Conservation (phyloP, 2,113 vertebrate genomes). For the Tragelaphus strepsiceros region DNA sequence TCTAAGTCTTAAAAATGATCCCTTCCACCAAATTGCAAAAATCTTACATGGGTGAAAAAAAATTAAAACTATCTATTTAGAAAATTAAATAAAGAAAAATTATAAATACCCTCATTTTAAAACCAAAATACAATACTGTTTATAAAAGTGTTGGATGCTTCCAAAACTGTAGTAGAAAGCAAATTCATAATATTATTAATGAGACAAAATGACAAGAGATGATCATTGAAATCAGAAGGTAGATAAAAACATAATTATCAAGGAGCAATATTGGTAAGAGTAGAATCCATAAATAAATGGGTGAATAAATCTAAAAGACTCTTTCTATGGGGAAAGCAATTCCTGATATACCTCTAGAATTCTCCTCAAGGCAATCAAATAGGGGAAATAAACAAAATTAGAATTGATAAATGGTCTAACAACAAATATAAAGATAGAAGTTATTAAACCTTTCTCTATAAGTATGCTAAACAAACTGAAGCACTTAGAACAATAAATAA, state of each 20-base stretch:
- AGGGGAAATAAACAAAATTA: neutral
- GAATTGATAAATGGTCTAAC: neutral
- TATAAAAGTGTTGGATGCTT: constrained; percentile 16
- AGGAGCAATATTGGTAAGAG: neutral
- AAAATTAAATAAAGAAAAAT: neutral
- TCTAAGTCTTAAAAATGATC: neutral
- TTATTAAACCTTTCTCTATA: neutral
- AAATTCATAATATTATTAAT: constrained; percentile 59
- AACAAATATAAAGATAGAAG: neutral
- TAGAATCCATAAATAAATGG: neutral
- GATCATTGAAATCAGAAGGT: neutral
- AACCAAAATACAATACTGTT: neutral
- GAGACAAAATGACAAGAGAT: neutral
- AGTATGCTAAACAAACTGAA: neutral
- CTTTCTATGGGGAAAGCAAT: neutral
- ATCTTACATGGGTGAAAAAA: neutral
- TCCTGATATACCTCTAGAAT: neutral
- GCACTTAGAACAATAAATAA: neutral
- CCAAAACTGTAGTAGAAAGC: constrained; percentile 55
- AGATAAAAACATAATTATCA: neutral
- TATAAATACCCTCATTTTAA: neutral
- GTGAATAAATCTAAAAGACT: neutral
- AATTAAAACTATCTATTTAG: neutral
- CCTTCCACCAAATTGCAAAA: neutral
- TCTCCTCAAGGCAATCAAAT: neutral